Conservation (phyloP, 2,888 invertebrate species). For the Drosophila maculinotata region DNA sequence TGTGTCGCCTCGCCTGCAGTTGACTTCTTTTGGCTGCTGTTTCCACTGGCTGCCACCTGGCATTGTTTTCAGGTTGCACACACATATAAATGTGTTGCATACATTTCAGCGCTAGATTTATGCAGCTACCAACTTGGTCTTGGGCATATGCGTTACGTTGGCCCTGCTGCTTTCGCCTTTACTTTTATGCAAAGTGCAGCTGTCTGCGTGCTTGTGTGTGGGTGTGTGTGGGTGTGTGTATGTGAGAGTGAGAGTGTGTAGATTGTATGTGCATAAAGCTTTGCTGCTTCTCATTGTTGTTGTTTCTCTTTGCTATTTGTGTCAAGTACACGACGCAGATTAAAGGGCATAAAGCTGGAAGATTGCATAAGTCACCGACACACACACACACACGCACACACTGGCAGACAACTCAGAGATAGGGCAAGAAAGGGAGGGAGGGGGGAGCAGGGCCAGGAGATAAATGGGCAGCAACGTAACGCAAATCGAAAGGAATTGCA, state of each 20-base stretch:
- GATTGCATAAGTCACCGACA: slow-evolving; percentile 58
- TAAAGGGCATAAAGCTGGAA: slow-evolving; percentile 74
- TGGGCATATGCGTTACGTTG: slow-evolving; percentile 62
- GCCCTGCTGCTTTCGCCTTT: slow-evolving; percentile 44
- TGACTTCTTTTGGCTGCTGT: slow-evolving; percentile 60
- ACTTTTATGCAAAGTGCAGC: slow-evolving; percentile 68
- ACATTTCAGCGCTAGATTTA: slow-evolving; percentile 75
- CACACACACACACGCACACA: slow-evolving; percentile 3
- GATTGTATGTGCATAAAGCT: slow-evolving; percentile 59
- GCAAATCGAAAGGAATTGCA: slow-evolving; percentile 77
- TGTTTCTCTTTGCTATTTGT: slow-evolving; percentile 72
- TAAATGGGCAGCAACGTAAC: slow-evolving; percentile 63
- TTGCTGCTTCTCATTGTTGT: slow-evolving; percentile 42
- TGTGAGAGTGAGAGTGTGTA: slow-evolving; percentile 12
- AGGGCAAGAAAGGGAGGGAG: not conserved
- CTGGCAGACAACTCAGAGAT: too few species aligned
- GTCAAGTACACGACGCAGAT: slow-evolving; percentile 78
- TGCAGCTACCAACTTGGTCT: slow-evolving; percentile 55
- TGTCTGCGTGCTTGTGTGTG: slow-evolving; percentile 10
- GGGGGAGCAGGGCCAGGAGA: slow-evolving; percentile 22
- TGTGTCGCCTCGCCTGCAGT: slow-evolving; percentile 49
- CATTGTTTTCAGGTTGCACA: slow-evolving; percentile 61
- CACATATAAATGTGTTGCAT: slow-evolving; percentile 73
- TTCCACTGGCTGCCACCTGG: slow-evolving; percentile 49
- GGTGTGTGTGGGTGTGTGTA: slow-evolving; percentile 1